Evolutionary conservation across 2,797 vertebrate species (phyloP), one percentile per base, ranked within the genome.

Genomic region (Syndactyla subalaris): DNA sequence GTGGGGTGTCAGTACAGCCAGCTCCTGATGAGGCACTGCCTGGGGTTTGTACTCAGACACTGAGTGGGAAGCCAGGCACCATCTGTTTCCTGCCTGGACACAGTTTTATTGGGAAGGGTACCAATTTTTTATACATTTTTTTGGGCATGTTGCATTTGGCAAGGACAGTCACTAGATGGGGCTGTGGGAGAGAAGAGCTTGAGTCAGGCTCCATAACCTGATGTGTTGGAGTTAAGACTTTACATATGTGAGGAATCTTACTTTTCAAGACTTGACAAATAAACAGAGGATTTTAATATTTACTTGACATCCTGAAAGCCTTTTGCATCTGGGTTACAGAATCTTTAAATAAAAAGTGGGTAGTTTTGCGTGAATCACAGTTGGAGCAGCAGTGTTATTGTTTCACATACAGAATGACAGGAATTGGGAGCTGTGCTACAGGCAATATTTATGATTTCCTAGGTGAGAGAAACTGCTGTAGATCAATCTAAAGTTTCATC

Each of bases 101-200:
- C 6, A 34, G 39, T 38, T 79, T 26, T 12, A 5, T 14, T 57
- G 55, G 43, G 55, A 67, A 61, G 32, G 45, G 32, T 4, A 8
- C 0, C 46, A 52, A 1, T 13, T 54, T 52, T 54, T 4, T 6
- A 12, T 76, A 27, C 49, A 27, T 13, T 24, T 54, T 55, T 54
- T 11, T n/a, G 38, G 51, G 41, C 48, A 9, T 8, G 1, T 8
- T 87, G 85, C 10, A 7, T 3, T 41, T 63, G 48, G 62, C 59
- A 73, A 30, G 43, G 71, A 17, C 48, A 32, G 68, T 71, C 96
- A 65, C 88, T 93, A 95, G 96, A 61, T 94, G 96, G 96, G 71
- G 94, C 82, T 89, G 75, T 2, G 6, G 61, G 46, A 57, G 80
- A 61, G 67, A 38, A 59, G 23, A 23, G 46, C 54, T 55, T 0